Evolutionary conservation across 2,797 vertebrate genomes (phyloP), one percentile per base, ranked within the genome.

Genomic region (Crax fasciolata): DNA sequence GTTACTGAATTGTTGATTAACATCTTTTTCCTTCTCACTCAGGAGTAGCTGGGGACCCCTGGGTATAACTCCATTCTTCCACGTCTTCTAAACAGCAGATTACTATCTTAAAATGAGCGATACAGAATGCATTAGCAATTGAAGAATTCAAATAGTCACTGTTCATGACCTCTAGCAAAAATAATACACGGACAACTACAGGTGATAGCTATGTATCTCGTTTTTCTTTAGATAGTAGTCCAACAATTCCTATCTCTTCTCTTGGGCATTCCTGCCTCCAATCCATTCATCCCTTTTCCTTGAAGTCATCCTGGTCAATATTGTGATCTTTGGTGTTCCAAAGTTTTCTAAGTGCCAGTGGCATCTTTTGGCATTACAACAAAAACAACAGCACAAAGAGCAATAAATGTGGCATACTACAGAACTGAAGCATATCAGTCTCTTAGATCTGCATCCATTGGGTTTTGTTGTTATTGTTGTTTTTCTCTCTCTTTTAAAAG

Each of bases 351-450:
- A 38, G 55, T 10, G 44, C 9, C 51, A 41, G 46, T 24, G 57
- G 43, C 13, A 58, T 9, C 67, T 74, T 93, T 71, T 59, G 24
- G 49, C 41, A 84, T 25, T 8, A 3, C 12, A 57, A 48, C 30
- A 65, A 24, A 57, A 67, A 51, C 13, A 84, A 61, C 27, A 87
- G 25, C 46, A 55, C 25, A 63, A 87, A 87, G 23, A 79, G 23
- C 13, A 87, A 66, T 59, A 73, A 91, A 54, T 0, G 0, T 6
- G 6, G 32, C 1, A 2, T 15, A 44, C 11, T n/a, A 74, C 18
- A 88, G 81, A 90, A 81, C 15, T 18, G 14, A 27, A 72, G 21
- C 6, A 15, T 15, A 5, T 44, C 61, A 90, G 11, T 4, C 39
- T 77, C 87, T 74, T 28, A 81, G 30, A 74, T 46, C 39, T 81